Percentiles rank a stretch among this genome's conserved stretches.
These are phyloP conservation scores for Bimastos eiseni DNA, from an alignment of 2,888 invertebrate genomes.

Conservation along the genomic window DNA sequence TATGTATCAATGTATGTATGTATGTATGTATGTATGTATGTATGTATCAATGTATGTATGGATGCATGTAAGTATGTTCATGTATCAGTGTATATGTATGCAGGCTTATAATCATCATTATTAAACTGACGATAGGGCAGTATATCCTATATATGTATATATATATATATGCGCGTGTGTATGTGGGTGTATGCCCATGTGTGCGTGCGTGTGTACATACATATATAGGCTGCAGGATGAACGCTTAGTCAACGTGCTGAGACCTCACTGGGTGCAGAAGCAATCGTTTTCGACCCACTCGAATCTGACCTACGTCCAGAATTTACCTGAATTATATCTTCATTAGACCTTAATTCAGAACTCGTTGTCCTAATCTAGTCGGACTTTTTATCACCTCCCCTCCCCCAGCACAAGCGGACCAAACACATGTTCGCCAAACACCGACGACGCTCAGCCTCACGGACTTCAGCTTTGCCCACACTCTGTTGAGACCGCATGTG, in stretches of 20 bases:
- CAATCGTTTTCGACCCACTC: neutral
- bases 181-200: neutral
- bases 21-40: neutral
- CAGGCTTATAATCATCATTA: no score
- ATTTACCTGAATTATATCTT: neutral
- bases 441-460: no score
- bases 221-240: neutral
- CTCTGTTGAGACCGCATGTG: neutral
- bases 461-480: no score
- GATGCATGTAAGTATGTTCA: neutral
- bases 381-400: neutral
- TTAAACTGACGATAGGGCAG: no score
- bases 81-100: neutral
- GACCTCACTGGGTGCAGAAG: neutral
- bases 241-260: no score
- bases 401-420: neutral
- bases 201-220: neutral
- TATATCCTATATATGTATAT: neutral
- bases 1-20: neutral
- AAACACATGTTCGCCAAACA: neutral
- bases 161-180: no score
- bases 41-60: neutral
- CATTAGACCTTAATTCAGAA: conserved; percentile 13
- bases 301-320: neutral
- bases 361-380: neutral